These are phyloP conservation scores for Parnassius orleans DNA, from an alignment of 2,888 invertebrate species.

Conservation along the genomic window DNA sequence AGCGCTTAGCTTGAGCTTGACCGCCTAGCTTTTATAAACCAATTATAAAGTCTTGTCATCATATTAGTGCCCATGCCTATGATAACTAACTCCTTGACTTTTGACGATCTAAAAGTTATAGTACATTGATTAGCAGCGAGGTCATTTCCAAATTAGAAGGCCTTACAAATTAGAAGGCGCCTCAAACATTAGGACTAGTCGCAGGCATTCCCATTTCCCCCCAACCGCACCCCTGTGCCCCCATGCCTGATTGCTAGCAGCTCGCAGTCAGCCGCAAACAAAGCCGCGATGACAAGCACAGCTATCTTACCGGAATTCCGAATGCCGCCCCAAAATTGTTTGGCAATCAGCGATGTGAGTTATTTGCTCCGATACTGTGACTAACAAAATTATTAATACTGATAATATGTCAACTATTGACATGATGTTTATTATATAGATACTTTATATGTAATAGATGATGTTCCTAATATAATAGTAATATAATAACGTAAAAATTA, in stretches of 20 bases:
- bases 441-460: no score
- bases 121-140: constrained; percentile 39
- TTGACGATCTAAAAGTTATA: constrained; percentile 5
- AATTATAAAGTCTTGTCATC: no score
- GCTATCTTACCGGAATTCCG: constrained; percentile 59
- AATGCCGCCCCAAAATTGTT: constrained; percentile 54
- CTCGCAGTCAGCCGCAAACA: constrained; percentile 59
- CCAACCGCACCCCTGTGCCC: constrained; percentile 32
- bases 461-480: no score
- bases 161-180: constrained; percentile 64
- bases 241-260: constrained; percentile 56
- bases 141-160: constrained; percentile 54
- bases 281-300: constrained; percentile 59
- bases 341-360: constrained; percentile 54
- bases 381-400: constrained; percentile 20
- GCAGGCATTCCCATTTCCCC: constrained; percentile 37
- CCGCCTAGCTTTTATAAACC: no score
- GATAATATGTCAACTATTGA: neutral
- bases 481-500: no score
- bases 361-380: constrained; percentile 44
- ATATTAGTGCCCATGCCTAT: no score
- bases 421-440: no score
- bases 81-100: no score
- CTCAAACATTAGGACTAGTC: constrained; percentile 61
- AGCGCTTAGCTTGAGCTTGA: no score